Percentiles rank a stretch among this genome's conserved stretches.
Evolutionary conservation across 2,797 vertebrate genomes (phyloP).

Genomic region (Schizopygopsis malacanthus): DNA sequence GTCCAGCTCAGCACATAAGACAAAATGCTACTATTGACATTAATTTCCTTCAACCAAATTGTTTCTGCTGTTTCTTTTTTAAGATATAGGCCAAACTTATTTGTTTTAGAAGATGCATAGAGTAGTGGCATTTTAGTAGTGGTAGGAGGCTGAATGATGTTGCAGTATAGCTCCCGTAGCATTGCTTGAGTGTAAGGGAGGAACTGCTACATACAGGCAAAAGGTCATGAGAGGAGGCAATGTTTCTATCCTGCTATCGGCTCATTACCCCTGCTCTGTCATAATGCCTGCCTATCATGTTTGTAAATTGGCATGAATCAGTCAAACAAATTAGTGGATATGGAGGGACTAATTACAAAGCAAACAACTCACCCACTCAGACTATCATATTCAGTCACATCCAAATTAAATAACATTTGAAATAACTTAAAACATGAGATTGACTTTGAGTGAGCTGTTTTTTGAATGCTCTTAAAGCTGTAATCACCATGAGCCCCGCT

Average conservation of each 20-base stretch:
- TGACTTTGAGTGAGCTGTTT: neutral
- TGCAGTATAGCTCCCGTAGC: neutral
- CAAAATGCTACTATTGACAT: neutral
- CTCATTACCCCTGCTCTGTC: neutral
- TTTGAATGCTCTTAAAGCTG: neutral
- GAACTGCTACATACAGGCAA: neutral
- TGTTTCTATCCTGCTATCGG: neutral
- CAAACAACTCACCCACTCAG: slow-evolving; percentile 1
- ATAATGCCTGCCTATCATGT: neutral
- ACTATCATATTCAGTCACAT: neutral
- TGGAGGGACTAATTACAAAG: neutral
- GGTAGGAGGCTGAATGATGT: neutral
- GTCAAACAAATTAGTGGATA: neutral
- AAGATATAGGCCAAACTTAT: neutral
- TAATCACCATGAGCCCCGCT: neutral
- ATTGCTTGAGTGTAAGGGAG: neutral
- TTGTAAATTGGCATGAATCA: neutral
- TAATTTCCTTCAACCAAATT: neutral
- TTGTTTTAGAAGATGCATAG: neutral
- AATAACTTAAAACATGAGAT: neutral
- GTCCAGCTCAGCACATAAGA: neutral
- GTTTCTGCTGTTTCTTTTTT: neutral
- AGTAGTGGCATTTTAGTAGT: neutral
- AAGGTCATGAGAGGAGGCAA: neutral
- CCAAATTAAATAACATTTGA: neutral